Conservation (phyloP, 2,888 invertebrate genomes). For the Amiota minor region DNA sequence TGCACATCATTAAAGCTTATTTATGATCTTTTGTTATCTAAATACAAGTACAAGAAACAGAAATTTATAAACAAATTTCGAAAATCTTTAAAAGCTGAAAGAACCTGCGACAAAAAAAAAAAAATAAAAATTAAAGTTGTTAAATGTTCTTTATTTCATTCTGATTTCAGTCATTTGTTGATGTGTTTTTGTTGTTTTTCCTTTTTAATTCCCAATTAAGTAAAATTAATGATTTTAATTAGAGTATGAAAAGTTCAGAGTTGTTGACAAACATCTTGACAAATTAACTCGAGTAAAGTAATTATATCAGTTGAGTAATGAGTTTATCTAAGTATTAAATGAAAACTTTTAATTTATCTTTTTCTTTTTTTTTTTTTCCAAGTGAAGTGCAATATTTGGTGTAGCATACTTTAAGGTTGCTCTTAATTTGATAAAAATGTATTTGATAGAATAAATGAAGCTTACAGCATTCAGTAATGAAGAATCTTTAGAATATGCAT, state of each 20-base stretch:
- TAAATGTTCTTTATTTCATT: not conserved
- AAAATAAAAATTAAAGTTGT: not conserved
- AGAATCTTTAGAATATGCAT: too few relatives aligned
- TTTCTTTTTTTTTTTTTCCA: too few relatives aligned
- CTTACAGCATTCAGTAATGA: too few relatives aligned
- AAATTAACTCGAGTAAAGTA: constrained; percentile 23
- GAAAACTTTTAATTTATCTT: not conserved
- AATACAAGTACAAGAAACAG: not conserved
- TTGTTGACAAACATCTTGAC: constrained; percentile 21
- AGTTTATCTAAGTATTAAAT: constrained; percentile 4
- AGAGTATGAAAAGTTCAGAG: constrained; percentile 24
- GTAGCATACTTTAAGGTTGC: too few relatives aligned
- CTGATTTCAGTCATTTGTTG: not conserved
- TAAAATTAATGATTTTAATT: constrained; percentile 23
- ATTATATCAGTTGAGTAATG: constrained; percentile 23
- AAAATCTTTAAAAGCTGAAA: not conserved
- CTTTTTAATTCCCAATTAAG: not conserved
- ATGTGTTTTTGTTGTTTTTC: not conserved
- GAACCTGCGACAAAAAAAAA: not conserved
- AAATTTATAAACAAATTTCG: constrained; percentile 10
- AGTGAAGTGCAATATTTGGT: too few relatives aligned
- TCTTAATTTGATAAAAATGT: too few relatives aligned
- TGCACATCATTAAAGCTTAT: constrained; percentile 30
- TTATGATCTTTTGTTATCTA: constrained; percentile 24
- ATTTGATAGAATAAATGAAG: too few relatives aligned